These are phyloP conservation scores for Oxytorus armatus DNA, from an alignment of 2,888 invertebrate genomes.

Conservation along the genomic window DNA sequence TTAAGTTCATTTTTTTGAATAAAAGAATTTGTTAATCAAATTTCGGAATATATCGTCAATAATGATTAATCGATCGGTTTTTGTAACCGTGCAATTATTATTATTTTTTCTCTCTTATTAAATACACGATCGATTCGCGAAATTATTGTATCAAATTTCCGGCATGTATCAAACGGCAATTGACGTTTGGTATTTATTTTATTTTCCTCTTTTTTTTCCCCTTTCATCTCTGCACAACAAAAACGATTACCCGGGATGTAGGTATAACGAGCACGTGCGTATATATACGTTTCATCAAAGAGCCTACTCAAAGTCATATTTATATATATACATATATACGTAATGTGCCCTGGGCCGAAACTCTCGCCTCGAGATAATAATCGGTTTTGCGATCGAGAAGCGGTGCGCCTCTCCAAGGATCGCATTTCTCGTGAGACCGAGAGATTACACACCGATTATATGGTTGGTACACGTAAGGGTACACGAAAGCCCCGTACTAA, in stretches of 20 bases:
- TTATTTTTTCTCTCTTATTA: constrained; percentile 10
- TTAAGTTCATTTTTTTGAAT: too few relatives aligned
- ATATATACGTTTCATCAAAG: constrained; percentile 44
- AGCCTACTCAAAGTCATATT: constrained; percentile 14
- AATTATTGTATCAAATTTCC: constrained; percentile 42
- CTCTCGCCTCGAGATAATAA: constrained; percentile 67
- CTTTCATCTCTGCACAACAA: constrained; percentile 13
- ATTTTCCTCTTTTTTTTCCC: not conserved
- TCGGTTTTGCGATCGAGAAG: constrained; percentile 64
- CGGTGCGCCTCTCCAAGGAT: constrained; percentile 39
- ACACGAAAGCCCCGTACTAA: constrained; percentile 7
- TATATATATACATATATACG: constrained; percentile 12
- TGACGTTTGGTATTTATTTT: constrained; percentile 1
- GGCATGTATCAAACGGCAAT: constrained; percentile 9
- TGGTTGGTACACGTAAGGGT: constrained; percentile 18
- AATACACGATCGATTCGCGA: not conserved
- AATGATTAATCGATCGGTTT: constrained; percentile 6
- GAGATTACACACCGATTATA: constrained; percentile 62
- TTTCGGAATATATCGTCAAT: constrained; percentile 17
- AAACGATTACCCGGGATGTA: constrained; percentile 56
- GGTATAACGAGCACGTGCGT: constrained; percentile 64
- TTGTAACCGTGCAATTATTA: not conserved
- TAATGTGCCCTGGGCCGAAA: constrained; percentile 54
- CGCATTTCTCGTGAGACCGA: constrained; percentile 46
- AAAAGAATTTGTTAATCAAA: not conserved